Evolutionary conservation across 2,888 invertebrate species (phyloP), one percentile per base, ranked within the genome.

Genomic region (Tiliacea citrago): DNA sequence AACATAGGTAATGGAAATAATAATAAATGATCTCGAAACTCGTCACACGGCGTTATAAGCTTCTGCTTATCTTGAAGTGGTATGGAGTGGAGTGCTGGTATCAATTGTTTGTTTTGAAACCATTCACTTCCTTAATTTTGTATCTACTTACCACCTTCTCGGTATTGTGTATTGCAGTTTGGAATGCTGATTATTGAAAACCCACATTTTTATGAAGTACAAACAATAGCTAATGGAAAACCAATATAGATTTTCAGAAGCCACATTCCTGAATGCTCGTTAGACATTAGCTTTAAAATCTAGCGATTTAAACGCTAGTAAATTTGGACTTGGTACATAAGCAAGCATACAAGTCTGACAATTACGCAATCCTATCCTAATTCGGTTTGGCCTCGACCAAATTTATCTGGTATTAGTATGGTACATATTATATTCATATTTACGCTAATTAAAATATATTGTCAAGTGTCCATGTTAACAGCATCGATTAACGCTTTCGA

Each of bases 21-120:
- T 61, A 78, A 39, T 39, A 78, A 79, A 71, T 62, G 8, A 12
- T 71, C 62, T 80, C 62, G 71, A 65, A 68, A 60, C 47, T 62
- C 61, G 55, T 69, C 67, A 79, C 45, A 55, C 69, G 58, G 61
- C 69, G 69, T 63, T 67, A 45, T 39, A 35, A 45, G 49, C 55
- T 29, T 29, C 29, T 29, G 29, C 29, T 84, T 80, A 81, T 81
- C 81, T 81, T 60, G 18, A 69, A 73, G 69, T 79, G 42, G 60
- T 73, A 57, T 61, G n/a, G 67, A 73, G 69, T 83, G 69, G 16
- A 83, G 81, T 67, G 18, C 29, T 53, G 21, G 13, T 74, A 68
- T 68, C 63, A 13, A 35, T 73, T 77, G 39, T 72, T 83, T 57
- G 2, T 68, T 62, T 45, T 24, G 18, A 35, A 47, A 53, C 18